Percentiles rank a stretch among this genome's conserved stretches.
Evolutionary conservation across 2,888 invertebrate species (phyloP).

Genomic region (Tupiocoris notatus): DNA sequence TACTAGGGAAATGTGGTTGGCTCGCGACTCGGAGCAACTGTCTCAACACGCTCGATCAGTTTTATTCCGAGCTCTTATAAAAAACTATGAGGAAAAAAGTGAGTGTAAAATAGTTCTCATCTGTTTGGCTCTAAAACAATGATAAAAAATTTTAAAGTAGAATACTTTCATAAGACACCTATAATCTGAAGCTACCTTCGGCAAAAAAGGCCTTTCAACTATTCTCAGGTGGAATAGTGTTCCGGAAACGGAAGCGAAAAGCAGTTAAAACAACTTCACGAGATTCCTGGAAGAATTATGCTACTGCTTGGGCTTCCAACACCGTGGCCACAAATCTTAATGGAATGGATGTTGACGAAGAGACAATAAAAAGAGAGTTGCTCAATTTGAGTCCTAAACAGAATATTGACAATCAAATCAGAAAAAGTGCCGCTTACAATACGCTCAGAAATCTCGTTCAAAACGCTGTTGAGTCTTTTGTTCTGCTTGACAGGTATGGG

Average conservation of each 20-base stretch:
- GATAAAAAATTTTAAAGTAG: background rate
- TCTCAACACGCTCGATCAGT: conserved; percentile 16
- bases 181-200: background rate
- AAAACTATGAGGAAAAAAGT: conserved; percentile 12
- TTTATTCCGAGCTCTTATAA: conserved; percentile 16
- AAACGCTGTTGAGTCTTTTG: conserved; percentile 9
- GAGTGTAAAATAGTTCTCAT: no score
- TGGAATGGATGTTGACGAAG: background rate
- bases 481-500: conserved; percentile 20
- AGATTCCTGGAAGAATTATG: conserved; percentile 9
- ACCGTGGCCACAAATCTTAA: background rate
- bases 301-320: conserved; percentile 7
- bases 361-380: background rate
- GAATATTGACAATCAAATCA: background rate
- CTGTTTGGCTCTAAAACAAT: no score
- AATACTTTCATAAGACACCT: background rate
- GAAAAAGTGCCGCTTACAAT: conserved; percentile 1
- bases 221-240: background rate
- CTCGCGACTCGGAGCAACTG: background rate
- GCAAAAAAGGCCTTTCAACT: background rate
- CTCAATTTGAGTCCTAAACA: background rate
- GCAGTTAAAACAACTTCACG: conserved; percentile 6
- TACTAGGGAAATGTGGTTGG: conserved; percentile 15
- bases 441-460: conserved; percentile 12
- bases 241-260: conserved; percentile 15